Evolutionary conservation across 2,113 vertebrate genomes (phyloP).

Genomic region (Procavia capensis): DNA sequence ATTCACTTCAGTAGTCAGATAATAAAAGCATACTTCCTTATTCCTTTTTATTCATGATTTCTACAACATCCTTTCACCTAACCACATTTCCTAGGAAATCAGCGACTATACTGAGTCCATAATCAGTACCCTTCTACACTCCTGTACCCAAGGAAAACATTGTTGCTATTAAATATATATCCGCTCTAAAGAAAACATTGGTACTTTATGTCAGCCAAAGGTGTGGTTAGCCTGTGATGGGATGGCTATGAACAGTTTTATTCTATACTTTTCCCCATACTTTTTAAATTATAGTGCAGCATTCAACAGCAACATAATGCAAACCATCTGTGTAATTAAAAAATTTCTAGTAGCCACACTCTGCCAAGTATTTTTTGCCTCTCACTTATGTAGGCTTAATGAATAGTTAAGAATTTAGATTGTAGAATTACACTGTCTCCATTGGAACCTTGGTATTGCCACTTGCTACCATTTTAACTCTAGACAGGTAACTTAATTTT

Average conservation of each 20-base stretch:
- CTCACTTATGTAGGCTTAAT: not conserved
- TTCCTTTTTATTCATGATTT: not conserved
- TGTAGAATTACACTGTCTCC: not conserved
- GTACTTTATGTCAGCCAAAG: not conserved
- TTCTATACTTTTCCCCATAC: not conserved
- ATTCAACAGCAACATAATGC: not conserved
- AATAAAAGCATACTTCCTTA: not conserved
- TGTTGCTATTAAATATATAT: not conserved
- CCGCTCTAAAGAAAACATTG: not conserved
- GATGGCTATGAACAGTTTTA: not conserved
- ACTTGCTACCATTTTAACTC: slow-evolving; percentile 20
- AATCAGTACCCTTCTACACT: not conserved
- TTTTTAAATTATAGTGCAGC: not conserved
- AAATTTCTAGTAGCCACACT: not conserved
- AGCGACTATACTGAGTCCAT: not conserved
- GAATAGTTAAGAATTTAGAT: slow-evolving; percentile 32
- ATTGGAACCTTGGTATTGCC: not conserved
- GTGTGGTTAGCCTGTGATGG: not conserved
- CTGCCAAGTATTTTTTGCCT: not conserved
- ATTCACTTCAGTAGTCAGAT: not conserved
- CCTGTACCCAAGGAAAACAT: not conserved
- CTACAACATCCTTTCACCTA: not conserved
- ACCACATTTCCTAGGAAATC: not conserved
- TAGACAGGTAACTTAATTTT: not conserved
- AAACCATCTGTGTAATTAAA: not conserved